Evolutionary conservation across 2,113 vertebrate genomes (phyloP).

Genomic region (Stegastes partitus): DNA sequence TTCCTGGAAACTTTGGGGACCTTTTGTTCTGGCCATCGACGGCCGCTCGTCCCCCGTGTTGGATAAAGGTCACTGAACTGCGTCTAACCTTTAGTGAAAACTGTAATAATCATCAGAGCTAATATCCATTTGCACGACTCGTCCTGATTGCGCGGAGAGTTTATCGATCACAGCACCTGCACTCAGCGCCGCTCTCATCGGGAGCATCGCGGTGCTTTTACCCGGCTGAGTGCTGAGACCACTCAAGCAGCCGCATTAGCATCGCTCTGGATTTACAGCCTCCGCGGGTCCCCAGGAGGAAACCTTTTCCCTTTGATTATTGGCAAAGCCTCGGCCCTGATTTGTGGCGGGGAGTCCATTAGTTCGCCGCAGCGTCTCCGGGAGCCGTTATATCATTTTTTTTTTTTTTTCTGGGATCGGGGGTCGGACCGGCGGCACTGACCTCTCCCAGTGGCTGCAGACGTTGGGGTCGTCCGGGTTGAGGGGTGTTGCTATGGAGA

Average conservation of each 20-base stretch:
- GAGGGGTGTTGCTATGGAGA: constrained; percentile 83
- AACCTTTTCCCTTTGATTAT: constrained; percentile 62
- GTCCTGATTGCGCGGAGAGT: neutral
- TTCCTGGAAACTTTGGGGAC: too few species aligned
- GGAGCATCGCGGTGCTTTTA: constrained; percentile 46
- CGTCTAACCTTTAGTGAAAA: constrained; percentile 29
- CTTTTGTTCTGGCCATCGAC: too few species aligned
- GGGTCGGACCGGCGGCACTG: constrained; percentile 7
- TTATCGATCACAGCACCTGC: constrained; percentile 60
- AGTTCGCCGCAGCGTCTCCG: constrained; percentile 37
- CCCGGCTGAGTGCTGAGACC: constrained; percentile 39
- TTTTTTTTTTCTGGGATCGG: neutral
- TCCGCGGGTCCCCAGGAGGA: constrained; percentile 38
- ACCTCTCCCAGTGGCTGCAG: constrained; percentile 99
- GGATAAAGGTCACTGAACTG: constrained; percentile 22
- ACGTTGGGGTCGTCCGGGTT: constrained; percentile 96
- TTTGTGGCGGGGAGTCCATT: constrained; percentile 64
- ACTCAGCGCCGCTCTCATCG: constrained; percentile 38
- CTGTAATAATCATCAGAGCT: constrained; percentile 21
- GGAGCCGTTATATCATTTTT: neutral
- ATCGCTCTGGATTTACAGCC: constrained; percentile 61
- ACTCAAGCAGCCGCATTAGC: constrained; percentile 58
- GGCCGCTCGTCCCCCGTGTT: too few species aligned
- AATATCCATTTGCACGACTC: constrained; percentile 30
- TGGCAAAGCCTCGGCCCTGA: constrained; percentile 53